Percentiles rank a stretch among this genome's conserved stretches.
Conservation (phyloP, 92 coral and sea anemone genomes). For the Scolanthus callimorphus region DNA sequence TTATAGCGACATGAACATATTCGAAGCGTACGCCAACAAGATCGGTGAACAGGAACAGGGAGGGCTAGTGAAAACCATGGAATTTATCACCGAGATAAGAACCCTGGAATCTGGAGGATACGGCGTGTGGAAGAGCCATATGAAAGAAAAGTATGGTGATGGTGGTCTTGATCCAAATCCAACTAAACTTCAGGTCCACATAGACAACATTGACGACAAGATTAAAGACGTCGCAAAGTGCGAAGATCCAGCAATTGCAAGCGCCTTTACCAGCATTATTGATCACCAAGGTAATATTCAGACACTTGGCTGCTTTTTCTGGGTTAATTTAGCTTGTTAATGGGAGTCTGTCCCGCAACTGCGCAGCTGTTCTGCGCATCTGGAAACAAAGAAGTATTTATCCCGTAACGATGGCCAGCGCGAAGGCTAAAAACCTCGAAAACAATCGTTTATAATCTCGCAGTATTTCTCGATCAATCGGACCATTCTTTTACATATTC, state of each 20-base stretch:
- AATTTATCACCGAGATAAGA: slow-evolving; percentile 5
- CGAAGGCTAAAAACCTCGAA: too few species aligned
- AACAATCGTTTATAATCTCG: too few species aligned
- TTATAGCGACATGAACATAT: slow-evolving; percentile 4
- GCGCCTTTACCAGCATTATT: slow-evolving; percentile 16
- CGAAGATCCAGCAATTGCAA: slow-evolving; percentile 21
- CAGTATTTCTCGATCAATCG: too few species aligned
- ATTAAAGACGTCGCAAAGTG: neutral
- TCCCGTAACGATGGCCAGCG: too few species aligned
- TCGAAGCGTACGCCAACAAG: too few species aligned
- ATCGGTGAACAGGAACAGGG: slow-evolving; percentile 13
- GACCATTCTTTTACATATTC: too few species aligned
- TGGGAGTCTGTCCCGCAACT: too few species aligned
- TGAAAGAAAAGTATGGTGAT: slow-evolving; percentile 5
- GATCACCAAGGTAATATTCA: slow-evolving; percentile 33
- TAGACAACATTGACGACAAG: neutral
- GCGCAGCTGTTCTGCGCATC: too few species aligned
- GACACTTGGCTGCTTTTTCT: too few species aligned
- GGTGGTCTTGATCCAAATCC: too few species aligned
- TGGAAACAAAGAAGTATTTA: too few species aligned
- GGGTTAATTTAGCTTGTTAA: too few species aligned
- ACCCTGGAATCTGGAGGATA: slow-evolving; percentile 4
- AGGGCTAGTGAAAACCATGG: slow-evolving; percentile 1
- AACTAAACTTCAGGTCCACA: neutral
- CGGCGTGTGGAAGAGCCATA: slow-evolving; percentile 12